Percentiles rank a stretch among this genome's conserved stretches.
Evolutionary conservation across 2,113 vertebrate species (phyloP).

Genomic region (Uropsilus gracilis): DNA sequence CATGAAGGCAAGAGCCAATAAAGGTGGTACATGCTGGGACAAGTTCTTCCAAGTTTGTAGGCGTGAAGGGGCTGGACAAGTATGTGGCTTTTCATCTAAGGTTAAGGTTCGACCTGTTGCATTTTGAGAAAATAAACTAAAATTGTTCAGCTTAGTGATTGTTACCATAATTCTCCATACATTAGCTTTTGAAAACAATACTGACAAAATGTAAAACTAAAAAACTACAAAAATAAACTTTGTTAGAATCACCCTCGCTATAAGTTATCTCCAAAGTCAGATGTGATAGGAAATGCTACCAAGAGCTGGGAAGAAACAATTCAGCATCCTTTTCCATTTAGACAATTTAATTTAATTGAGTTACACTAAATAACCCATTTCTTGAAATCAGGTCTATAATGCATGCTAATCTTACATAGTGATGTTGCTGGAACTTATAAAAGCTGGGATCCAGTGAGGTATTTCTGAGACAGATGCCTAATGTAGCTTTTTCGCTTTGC

Average conservation of each 20-base stretch:
- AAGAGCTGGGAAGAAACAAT: not conserved
- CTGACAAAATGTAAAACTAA: not conserved
- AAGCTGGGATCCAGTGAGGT: not conserved
- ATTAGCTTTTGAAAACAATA: not conserved
- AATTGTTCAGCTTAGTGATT: not conserved
- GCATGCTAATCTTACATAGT: not conserved
- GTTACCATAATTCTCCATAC: not conserved
- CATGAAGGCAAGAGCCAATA: not conserved
- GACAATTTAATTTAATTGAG: not conserved
- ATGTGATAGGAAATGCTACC: not conserved
- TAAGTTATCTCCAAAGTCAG: not conserved
- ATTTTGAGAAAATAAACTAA: not conserved
- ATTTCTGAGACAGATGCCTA: not conserved
- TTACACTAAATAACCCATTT: not conserved
- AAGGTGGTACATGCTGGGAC: accelerated
- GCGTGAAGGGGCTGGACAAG: not conserved
- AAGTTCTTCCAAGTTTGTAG: accelerated
- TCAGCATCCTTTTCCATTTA: not conserved
- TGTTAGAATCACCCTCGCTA: not conserved
- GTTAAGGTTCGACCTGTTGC: not conserved
- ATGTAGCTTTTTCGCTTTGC: not conserved
- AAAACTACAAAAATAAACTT: not conserved
- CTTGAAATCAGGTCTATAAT: not conserved
- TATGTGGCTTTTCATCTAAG: not conserved
- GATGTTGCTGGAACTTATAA: constrained; percentile 20